These are phyloP conservation scores for Lagorchestes hirsutus DNA, from an alignment of 2,797 vertebrate genomes.

Conservation along the genomic window DNA sequence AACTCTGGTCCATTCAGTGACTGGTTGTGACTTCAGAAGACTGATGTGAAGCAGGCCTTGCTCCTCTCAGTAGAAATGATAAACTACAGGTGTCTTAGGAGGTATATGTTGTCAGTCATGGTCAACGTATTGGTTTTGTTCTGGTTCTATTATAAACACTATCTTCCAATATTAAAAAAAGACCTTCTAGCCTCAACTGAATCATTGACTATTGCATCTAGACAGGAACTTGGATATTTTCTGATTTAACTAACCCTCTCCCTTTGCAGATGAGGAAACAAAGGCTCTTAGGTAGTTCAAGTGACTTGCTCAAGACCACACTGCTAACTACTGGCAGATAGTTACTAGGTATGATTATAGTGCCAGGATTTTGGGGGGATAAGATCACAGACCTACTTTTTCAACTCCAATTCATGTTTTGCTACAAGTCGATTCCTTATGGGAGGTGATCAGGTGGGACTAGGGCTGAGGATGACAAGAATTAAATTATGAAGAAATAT, in stretches of 20 bases:
- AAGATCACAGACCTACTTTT: background rate
- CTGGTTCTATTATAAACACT: background rate
- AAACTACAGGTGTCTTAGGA: background rate
- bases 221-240: background rate
- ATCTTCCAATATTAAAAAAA: background rate
- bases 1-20: background rate
- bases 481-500: constrained; percentile 46
- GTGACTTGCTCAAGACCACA: background rate
- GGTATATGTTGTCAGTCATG: background rate
- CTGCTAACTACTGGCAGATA: no score
- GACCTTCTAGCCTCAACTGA: background rate
- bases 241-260: background rate
- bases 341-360: background rate
- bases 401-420: background rate
- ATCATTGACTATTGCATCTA: background rate
- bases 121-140: background rate
- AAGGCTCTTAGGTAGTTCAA: no score
- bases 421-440: constrained; percentile 43
- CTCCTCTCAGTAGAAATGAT: background rate
- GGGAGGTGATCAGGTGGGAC: background rate
- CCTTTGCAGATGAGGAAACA: background rate
- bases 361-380: background rate
- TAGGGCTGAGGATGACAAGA: background rate
- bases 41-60: background rate
- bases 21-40: background rate